Conservation (phyloP, 1,140 invertebrate genomes). For the Marisa cornuarietis region DNA sequence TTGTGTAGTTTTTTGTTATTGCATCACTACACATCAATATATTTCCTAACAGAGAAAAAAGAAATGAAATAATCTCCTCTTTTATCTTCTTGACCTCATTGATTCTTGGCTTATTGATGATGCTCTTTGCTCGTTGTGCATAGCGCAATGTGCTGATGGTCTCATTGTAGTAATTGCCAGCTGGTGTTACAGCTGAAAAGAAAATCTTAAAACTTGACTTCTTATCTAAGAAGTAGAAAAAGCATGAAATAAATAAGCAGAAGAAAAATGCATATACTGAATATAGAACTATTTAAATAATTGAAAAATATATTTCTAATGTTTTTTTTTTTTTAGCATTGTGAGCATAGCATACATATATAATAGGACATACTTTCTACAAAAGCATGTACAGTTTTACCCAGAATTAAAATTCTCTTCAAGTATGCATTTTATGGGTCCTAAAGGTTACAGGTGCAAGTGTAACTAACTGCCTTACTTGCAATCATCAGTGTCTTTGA, state of each 20-base stretch:
- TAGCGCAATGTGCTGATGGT: conserved; percentile 70
- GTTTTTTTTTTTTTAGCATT: background rate
- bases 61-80: too few relatives aligned
- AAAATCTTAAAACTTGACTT: background rate
- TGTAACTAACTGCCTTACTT: conserved; percentile 66
- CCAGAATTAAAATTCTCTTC: too few relatives aligned
- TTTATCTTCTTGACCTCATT: conserved; percentile 74
- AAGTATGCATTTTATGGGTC: too few relatives aligned
- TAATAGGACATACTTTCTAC: too few relatives aligned
- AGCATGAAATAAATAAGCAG: background rate
- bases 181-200: conserved; percentile 70
- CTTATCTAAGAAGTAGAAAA: background rate
- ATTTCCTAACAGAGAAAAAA: too few relatives aligned
- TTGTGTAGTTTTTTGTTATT: too few relatives aligned
- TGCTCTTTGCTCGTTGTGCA: conserved; percentile 78
- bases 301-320: background rate
- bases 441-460: too few relatives aligned
- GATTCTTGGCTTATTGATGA: conserved; percentile 93
- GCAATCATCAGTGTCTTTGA: conserved; percentile 94
- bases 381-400: too few relatives aligned
- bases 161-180: conserved; percentile 69
- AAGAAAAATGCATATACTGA: background rate
- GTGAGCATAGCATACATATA: too few relatives aligned
- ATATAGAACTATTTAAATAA: background rate
- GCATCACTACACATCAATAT: too few relatives aligned